These are phyloP conservation scores for Seladonia tumulorum DNA, from an alignment of 2,888 invertebrate genomes.

Conservation along the genomic window DNA sequence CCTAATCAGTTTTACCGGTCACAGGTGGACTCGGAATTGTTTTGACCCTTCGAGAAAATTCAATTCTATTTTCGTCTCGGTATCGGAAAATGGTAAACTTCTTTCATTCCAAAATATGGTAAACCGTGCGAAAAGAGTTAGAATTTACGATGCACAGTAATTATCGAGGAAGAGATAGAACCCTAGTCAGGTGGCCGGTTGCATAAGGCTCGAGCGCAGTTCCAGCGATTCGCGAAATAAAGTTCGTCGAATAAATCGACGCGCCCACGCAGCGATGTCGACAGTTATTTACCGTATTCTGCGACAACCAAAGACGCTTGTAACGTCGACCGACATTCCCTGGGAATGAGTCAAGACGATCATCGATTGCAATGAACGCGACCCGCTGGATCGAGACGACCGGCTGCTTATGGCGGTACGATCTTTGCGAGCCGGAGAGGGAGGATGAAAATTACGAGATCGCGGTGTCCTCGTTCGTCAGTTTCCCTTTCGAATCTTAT, in stretches of 20 bases:
- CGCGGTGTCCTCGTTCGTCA: slow-evolving; percentile 62
- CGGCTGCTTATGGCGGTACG: slow-evolving; percentile 54
- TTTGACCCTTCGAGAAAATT: neutral
- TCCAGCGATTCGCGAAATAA: neutral
- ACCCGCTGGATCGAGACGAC: slow-evolving; percentile 40
- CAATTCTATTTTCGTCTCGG: too few species aligned
- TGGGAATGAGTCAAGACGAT: slow-evolving; percentile 65
- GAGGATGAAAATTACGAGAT: slow-evolving; percentile 69
- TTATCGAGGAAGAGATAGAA: neutral
- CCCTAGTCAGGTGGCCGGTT: neutral
- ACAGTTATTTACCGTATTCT: slow-evolving; percentile 2
- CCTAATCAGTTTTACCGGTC: neutral
- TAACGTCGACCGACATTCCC: slow-evolving; percentile 63
- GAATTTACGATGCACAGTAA: too few species aligned
- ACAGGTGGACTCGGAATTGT: neutral
- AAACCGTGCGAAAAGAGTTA: neutral
- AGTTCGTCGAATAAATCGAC: neutral
- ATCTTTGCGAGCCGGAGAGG: slow-evolving; percentile 47
- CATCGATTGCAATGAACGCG: slow-evolving; percentile 62
- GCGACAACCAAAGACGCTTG: neutral
- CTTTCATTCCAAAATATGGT: neutral
- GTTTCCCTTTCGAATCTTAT: slow-evolving; percentile 66
- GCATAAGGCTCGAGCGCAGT: neutral
- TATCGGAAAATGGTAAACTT: too few species aligned
- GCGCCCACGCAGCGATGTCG: neutral